These are phyloP conservation scores for Mugil cephalus DNA, from an alignment of 2,113 vertebrate species.

Conservation along the genomic window DNA sequence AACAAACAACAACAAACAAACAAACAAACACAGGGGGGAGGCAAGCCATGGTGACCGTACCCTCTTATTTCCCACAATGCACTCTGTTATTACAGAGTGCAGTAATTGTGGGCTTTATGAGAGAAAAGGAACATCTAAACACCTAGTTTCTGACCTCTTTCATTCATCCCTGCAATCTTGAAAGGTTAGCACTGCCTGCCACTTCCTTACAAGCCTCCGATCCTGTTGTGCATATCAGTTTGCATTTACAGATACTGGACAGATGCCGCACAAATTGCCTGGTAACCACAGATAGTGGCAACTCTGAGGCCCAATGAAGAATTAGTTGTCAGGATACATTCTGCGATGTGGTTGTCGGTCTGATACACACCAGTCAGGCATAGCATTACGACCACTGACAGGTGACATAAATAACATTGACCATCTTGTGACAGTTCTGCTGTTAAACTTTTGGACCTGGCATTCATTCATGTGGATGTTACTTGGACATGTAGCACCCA, in stretches of 20 bases:
- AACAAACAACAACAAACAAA: constrained; percentile 50
- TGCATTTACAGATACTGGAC: constrained; percentile 17
- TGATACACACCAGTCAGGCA: too few species aligned
- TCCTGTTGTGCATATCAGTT: constrained; percentile 21
- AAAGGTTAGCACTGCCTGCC: constrained; percentile 34
- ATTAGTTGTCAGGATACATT: background rate
- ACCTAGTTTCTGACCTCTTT: constrained; percentile 27
- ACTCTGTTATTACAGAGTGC: constrained; percentile 51
- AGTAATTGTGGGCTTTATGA: constrained; percentile 43
- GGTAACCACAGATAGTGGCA: constrained; percentile 4
- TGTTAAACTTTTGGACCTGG: too few species aligned
- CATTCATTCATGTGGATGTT: too few species aligned
- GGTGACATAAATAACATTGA: too few species aligned
- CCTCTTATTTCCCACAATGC: constrained; percentile 63
- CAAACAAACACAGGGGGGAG: constrained; percentile 47
- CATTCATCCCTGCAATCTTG: constrained; percentile 35
- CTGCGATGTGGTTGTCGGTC: background rate
- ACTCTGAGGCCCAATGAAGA: background rate
- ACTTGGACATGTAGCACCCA: too few species aligned
- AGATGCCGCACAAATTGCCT: constrained; percentile 26
- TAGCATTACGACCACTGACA: too few species aligned
- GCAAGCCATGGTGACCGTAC: constrained; percentile 57
- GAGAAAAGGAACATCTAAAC: constrained; percentile 52
- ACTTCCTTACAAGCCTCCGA: background rate
- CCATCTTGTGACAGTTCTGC: too few species aligned